Percentiles rank a stretch among this genome's conserved stretches.
Conservation (phyloP, 92 coral and sea anemone species). For the Bergia sp. region DNA sequence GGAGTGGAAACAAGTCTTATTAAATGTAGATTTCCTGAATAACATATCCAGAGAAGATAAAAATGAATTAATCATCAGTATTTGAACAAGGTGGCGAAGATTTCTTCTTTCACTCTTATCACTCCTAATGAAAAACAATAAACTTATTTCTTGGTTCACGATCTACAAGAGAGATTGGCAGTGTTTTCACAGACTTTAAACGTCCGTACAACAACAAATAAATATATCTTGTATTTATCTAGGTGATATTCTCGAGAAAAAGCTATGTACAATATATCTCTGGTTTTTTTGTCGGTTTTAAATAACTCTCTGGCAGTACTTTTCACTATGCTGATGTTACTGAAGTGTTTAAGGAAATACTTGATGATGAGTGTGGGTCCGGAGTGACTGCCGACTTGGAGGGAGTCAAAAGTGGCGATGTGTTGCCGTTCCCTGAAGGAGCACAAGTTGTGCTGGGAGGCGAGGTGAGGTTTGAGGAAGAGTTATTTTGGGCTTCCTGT, state of each 20-base stretch:
- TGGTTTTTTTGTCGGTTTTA: slow-evolving; percentile 14
- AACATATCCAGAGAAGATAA: background rate
- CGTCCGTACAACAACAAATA: slow-evolving; percentile 42
- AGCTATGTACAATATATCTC: slow-evolving; percentile 46
- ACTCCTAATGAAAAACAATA: slow-evolving; percentile 28
- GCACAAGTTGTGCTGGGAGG: background rate
- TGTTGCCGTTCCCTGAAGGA: background rate
- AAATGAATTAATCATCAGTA: background rate
- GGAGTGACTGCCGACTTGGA: slow-evolving; percentile 13
- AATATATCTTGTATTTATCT: slow-evolving; percentile 44
- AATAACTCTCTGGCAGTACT: slow-evolving; percentile 39
- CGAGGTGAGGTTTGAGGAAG: slow-evolving; percentile 6
- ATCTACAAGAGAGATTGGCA: slow-evolving; percentile 20
- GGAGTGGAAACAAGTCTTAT: background rate
- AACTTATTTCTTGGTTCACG: slow-evolving; percentile 6
- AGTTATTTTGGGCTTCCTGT: slow-evolving; percentile 28
- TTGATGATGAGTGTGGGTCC: slow-evolving; percentile 29
- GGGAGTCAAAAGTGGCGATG: background rate
- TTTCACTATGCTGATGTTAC: slow-evolving; percentile 31
- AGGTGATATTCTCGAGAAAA: slow-evolving; percentile 41
- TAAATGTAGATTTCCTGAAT: background rate
- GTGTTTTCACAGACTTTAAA: slow-evolving; percentile 11
- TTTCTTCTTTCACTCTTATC: background rate
- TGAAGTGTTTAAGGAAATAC: slow-evolving; percentile 41
- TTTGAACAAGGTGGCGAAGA: background rate